Evolutionary conservation across 2,797 vertebrate genomes (phyloP).

Genomic region (Erethizon dorsatum): DNA sequence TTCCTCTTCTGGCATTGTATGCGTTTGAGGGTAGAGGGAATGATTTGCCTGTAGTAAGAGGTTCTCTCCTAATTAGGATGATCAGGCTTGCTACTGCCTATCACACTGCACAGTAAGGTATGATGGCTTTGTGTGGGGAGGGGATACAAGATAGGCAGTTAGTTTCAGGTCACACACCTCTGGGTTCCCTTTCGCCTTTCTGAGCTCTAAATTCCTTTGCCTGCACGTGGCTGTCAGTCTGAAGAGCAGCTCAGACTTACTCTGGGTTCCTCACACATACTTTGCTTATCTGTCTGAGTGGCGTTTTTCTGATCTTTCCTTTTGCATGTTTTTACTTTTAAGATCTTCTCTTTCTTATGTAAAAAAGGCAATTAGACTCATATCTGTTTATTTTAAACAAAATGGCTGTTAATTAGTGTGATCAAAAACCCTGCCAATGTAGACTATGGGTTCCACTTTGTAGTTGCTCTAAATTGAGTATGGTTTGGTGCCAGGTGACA

Average conservation of each 20-base stretch:
- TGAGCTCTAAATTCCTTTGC: conserved; percentile 42
- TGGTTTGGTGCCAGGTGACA: conserved; percentile 97
- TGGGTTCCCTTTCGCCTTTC: conserved; percentile 26
- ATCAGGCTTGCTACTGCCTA: background rate
- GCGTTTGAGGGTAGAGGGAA: background rate
- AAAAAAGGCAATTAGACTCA: conserved; percentile 99
- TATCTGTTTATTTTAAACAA: conserved; percentile 99
- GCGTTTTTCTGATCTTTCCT: conserved; percentile 94
- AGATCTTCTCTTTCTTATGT: conserved; percentile 99
- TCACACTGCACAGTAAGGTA: background rate
- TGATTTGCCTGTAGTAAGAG: conserved; percentile 2
- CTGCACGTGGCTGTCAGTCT: conserved; percentile 81
- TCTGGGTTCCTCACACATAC: conserved; percentile 87
- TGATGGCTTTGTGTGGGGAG: background rate
- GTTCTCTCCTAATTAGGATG: conserved; percentile 50
- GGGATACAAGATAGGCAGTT: background rate
- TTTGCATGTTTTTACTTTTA: conserved; percentile 97
- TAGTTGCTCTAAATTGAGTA: conserved; percentile 95
- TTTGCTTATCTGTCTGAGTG: conserved; percentile 91
- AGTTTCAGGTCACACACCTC: background rate
- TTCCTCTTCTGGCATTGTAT: background rate
- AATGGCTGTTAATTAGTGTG: conserved; percentile 99
- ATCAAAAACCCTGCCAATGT: conserved; percentile 98
- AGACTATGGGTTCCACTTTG: conserved; percentile 96
- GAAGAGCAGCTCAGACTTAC: conserved; percentile 83